A percentile compares a stretch with the other conserved stretches of the same genome.
These are phyloP conservation scores for Pinctada fucata DNA, from an alignment of 2,888 invertebrate genomes.

Conservation along the genomic window DNA sequence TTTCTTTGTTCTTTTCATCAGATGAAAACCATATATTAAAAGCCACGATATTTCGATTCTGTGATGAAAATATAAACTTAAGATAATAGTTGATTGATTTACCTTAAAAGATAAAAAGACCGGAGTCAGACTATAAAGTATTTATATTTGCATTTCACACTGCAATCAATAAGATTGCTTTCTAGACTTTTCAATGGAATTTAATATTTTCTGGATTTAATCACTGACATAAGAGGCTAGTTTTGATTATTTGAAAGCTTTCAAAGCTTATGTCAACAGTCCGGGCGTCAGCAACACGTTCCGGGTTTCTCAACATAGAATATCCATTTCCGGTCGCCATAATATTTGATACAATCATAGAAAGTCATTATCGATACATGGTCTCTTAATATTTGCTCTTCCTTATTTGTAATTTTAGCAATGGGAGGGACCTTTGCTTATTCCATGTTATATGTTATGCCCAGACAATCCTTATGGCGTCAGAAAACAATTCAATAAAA, in stretches of 20 bases:
- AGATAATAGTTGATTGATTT: no score
- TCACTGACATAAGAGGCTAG: slow-evolving; percentile 1
- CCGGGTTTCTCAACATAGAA: slow-evolving; percentile 24
- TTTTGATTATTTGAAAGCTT: slow-evolving; percentile 6
- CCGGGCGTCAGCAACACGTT: slow-evolving; percentile 25
- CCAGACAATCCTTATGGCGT: no score
- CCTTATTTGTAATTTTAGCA: no score
- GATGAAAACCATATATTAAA: no score
- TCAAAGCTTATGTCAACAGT: slow-evolving; percentile 5
- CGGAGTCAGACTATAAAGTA: background rate
- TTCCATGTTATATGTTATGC: no score
- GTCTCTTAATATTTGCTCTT: background rate
- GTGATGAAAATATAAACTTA: no score
- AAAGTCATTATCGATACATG: slow-evolving; percentile 5
- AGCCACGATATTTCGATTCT: no score
- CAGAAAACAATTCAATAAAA: no score
- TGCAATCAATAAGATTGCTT: slow-evolving; percentile 3
- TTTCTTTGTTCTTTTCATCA: no score
- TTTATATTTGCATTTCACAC: slow-evolving; percentile 2
- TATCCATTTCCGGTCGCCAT: slow-evolving; percentile 25
- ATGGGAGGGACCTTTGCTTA: no score
- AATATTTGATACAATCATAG: slow-evolving; percentile 6
- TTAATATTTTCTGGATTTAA: slow-evolving; percentile 16
- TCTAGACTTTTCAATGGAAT: slow-evolving; percentile 4
- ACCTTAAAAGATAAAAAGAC: background rate